Evolutionary conservation across 2,888 invertebrate genomes (phyloP), one percentile per base, ranked within the genome.

Genomic region (Erannis defoliaria): DNA sequence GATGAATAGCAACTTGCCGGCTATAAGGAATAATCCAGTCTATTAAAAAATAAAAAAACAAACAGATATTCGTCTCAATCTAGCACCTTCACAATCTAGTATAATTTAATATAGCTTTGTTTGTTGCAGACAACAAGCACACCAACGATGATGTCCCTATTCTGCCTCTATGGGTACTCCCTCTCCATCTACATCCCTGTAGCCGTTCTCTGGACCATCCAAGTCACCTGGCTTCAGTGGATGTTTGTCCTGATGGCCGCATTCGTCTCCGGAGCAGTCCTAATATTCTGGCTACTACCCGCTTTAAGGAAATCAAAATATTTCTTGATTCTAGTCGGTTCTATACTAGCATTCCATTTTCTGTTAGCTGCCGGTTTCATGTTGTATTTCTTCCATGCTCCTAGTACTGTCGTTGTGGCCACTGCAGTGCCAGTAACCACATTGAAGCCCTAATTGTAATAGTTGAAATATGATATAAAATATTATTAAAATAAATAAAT

Each of bases 141-240:
- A 0, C 96, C 96, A 18, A 94, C 96, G 18, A 93, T 98, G 80
- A 93, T 99, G 72, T 98, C 99, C 70, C 94, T 99, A 9, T 94
- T 99, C 80, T 99, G 98, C 84, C 94, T 99, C 9, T 99, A 99
- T 81, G 99, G 99, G 8, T 99, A 99, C 87, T 98, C 98, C 0
- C 92, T 99, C 45, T 95, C 98, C 31, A 97, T 99, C 77, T 99
- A 98, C 89, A 95, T 99, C 77, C 99, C 99, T 4, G 96, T 98
- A 8, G 97, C 98, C 2, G 95, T 99, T 68, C 91, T 99, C 38
- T 99, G 98, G 98, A 96, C 97, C 0, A 97, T 99, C 74, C 97
- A 96, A 85, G 94, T 95, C 12, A 94, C 94, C 19, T 95, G 96
- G 94, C 93, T 99, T 29, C 98, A 98, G 78, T 99, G 99, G 99